phyloP scores from a whole-genome alignment of 2,888 invertebrate species.

The Drosophila limbata region DNA sequence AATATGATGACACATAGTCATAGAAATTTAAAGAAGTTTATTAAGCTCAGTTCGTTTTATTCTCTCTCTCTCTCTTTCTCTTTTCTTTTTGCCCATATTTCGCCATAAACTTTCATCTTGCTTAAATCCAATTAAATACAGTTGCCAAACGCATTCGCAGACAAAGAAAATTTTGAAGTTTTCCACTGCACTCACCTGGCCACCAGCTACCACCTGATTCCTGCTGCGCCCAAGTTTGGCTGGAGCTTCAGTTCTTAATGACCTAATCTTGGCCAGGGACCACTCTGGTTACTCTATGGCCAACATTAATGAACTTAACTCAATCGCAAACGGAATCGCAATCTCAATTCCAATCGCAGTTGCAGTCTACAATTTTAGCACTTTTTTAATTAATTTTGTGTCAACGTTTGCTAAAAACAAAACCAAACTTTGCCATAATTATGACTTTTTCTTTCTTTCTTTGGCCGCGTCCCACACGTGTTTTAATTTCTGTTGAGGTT shows the following conservation, averaged over 20 bases:
- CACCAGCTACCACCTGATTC: neutral
- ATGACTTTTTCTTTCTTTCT: conserved; percentile 37
- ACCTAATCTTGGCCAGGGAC: conserved; percentile 19
- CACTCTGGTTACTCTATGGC: conserved; percentile 1
- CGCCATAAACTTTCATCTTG: conserved; percentile 16
- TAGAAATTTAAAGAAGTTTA: neutral
- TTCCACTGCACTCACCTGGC: neutral
- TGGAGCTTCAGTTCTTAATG: conserved; percentile 13
- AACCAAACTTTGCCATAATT: conserved; percentile 49
- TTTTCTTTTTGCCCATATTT: neutral
- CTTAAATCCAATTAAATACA: conserved; percentile 53
- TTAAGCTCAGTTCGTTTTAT: neutral
- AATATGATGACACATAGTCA: neutral
- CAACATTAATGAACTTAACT: conserved; percentile 60
- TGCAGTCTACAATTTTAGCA: conserved; percentile 21
- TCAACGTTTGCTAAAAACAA: conserved; percentile 69
- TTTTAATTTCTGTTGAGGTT: conserved; percentile 63
- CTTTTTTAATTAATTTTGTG: conserved; percentile 78
- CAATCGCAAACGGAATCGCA: conserved; percentile 31
- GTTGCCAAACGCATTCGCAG: conserved; percentile 42
- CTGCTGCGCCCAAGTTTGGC: neutral
- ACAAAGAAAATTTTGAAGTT: conserved; percentile 31
- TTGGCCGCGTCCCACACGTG: conserved; percentile 57
- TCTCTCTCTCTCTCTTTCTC: neutral
- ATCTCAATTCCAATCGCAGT: conserved; percentile 32